Evolutionary conservation across 1,140 invertebrate species (phyloP).

Genomic region (Drosophila persimilis): DNA sequence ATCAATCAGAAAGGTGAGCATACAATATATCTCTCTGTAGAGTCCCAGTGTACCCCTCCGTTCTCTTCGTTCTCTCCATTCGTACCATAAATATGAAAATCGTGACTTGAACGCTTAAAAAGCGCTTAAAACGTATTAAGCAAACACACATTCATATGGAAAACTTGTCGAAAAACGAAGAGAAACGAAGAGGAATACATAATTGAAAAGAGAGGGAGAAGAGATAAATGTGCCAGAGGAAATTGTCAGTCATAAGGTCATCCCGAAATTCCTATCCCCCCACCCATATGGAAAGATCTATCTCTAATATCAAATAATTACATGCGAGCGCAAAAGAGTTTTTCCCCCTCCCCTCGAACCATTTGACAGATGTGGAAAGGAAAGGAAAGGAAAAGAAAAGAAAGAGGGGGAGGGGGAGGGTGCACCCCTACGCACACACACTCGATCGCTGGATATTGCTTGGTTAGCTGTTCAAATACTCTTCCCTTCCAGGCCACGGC

Average conservation of each 20-base stretch:
- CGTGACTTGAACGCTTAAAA: slow-evolving; percentile 81
- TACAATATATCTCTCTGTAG: slow-evolving; percentile 16
- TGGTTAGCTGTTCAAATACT: slow-evolving; percentile 75
- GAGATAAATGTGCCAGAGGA: slow-evolving; percentile 67
- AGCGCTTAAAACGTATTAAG: slow-evolving; percentile 80
- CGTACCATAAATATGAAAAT: slow-evolving; percentile 75
- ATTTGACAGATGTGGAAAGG: slow-evolving; percentile 71
- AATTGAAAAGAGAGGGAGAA: slow-evolving; percentile 70
- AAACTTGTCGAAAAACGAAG: slow-evolving; percentile 68
- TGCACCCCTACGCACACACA: slow-evolving; percentile 66
- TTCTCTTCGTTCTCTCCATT: slow-evolving; percentile 13
- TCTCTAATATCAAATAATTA: slow-evolving; percentile 63
- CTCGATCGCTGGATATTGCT: slow-evolving; percentile 48
- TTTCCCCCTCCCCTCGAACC: not conserved
- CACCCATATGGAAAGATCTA: slow-evolving; percentile 18
- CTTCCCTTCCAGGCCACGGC: not conserved
- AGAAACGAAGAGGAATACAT: slow-evolving; percentile 44
- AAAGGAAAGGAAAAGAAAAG: slow-evolving; percentile 11
- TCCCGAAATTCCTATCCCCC: slow-evolving; percentile 38
- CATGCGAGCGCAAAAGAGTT: slow-evolving; percentile 41
- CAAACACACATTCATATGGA: slow-evolving; percentile 67
- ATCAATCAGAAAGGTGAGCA: slow-evolving; percentile 64
- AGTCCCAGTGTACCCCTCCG: slow-evolving; percentile 17
- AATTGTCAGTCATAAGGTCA: slow-evolving; percentile 80
- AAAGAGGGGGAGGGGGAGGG: not conserved